Evolutionary conservation across 2,797 vertebrate species (phyloP), one percentile per base, ranked within the genome.

Genomic region (Selene dorsalis): DNA sequence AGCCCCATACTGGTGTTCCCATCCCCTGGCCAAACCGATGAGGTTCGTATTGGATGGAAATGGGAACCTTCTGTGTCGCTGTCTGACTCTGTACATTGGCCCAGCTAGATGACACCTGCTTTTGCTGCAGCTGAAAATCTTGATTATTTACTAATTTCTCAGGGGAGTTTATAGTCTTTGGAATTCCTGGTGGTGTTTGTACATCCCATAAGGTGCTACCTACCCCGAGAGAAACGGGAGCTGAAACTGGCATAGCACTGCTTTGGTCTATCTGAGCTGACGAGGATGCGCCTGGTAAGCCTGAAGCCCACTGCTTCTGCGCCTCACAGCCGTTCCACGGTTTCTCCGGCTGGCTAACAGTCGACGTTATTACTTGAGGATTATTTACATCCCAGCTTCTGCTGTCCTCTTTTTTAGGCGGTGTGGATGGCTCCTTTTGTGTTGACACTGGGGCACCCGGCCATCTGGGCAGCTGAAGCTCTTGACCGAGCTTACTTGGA

Each of bases 1-100:
- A 94, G 73, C 92, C 86, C 93, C 94, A 95, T 6, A 95, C 77
- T 1, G 93, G 76, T 2, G 92, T 80, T 52, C 89, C 93, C 6
- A 94, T 79, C 13, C 88, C 89, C 59, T 91, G 93, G n/a, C 86
- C 69, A 66, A 95, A 94, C n/a, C 84, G 88, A 59, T 89, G 86
- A 53, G 93, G 82, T 17, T 93, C 89, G 13, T 91, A 94, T 9
- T 92, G 88, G 35, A 94, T 89, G 22, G 93, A 87, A 74, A 95
- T 89, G 18, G 93, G 91, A 84, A 91, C 91, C 73, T 94, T 90
- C 67, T 93, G 91, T 32, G 89, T 66, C 1, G 87, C 35, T 4
- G 90, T 73, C 79, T 73, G 85, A 71, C 63, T 83, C 41, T 89
- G 78, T 22, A 92, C 76, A 24, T 22, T 86, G 53, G 80, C 74